Evolutionary conservation across 2,113 vertebrate genomes (phyloP), one percentile per base, ranked within the genome.

Genomic region (Galbula dea): DNA sequence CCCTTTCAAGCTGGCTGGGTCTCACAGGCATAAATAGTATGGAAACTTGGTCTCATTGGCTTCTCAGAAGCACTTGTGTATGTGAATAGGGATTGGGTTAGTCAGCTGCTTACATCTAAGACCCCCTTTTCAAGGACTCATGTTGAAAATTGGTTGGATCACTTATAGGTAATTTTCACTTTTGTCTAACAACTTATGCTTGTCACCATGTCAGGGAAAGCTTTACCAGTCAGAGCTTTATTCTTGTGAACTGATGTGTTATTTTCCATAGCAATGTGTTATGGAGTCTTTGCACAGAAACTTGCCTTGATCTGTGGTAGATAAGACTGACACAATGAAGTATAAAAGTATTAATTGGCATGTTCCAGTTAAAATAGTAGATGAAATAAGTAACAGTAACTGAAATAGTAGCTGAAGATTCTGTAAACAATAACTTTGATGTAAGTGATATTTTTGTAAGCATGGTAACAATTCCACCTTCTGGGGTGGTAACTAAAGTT

Each of bases 401-500:
- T 72, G 57, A 87, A 69, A 36, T 10, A 73, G 20, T 45, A 76
- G 24, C 15, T 52, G 26, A 73, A 79, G 24, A 67, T 7, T 78
- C 61, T 41, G 30, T 62, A 81, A 65, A 49, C 54, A 45, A 11
- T 61, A 72, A 45, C 26, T 90, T 83, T 30, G 22, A 36, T 8
- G 11, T 30, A 71, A 67, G 66, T 24, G 37, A 11, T 74, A 27
- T 43, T 89, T 86, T 37, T 68, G 27, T 68, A 67, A 86, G 59
- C 37, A 43, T 0, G 0, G 20, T 22, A 52, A 52, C 45, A n/a
- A 5, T 57, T 72, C 49, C 37, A 46, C 0, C 0, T 43, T 72
- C 18, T 71, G 15, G n/a, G 18, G 11, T 32, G 19, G 36, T 29
- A n/a, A 24, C 2, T 24, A 59, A 76, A 26, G 24, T 21, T 32